A percentile compares a stretch with the other conserved stretches of the same genome.
These are phyloP conservation scores for Mormyrops attenuatus DNA, from an alignment of 2,797 vertebrate genomes.

Conservation along the genomic window DNA sequence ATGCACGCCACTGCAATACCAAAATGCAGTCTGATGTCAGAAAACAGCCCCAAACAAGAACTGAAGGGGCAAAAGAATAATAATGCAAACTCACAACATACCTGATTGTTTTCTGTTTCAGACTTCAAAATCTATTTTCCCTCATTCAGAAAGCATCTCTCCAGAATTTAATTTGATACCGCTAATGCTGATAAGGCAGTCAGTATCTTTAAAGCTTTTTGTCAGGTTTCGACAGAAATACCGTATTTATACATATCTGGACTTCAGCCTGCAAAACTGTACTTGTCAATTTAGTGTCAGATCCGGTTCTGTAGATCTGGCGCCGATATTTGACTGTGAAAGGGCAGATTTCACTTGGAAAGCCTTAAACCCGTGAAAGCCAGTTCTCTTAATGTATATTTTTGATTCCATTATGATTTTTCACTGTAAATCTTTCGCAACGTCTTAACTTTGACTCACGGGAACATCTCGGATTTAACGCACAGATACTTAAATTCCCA, in stretches of 20 bases:
- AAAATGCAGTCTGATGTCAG: background rate
- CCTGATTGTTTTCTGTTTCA: background rate
- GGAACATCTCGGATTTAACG: background rate
- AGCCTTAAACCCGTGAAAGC: background rate
- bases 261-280: background rate
- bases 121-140: background rate
- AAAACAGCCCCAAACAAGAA: background rate
- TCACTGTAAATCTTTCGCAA: background rate
- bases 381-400: background rate
- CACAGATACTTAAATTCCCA: background rate
- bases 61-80: background rate
- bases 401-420: background rate
- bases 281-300: background rate
- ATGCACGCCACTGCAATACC: background rate
- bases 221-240: background rate
- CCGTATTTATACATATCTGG: background rate
- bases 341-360: background rate
- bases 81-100: background rate
- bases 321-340: background rate
- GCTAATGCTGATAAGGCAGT: background rate
- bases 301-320: background rate
- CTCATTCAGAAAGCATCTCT: background rate
- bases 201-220: background rate
- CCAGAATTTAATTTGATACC: background rate
- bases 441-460: background rate